Percentiles rank a stretch among this genome's conserved stretches.
phyloP scores from a whole-genome alignment of 2,797 vertebrate species.

The Pseudochromis fuscus region DNA sequence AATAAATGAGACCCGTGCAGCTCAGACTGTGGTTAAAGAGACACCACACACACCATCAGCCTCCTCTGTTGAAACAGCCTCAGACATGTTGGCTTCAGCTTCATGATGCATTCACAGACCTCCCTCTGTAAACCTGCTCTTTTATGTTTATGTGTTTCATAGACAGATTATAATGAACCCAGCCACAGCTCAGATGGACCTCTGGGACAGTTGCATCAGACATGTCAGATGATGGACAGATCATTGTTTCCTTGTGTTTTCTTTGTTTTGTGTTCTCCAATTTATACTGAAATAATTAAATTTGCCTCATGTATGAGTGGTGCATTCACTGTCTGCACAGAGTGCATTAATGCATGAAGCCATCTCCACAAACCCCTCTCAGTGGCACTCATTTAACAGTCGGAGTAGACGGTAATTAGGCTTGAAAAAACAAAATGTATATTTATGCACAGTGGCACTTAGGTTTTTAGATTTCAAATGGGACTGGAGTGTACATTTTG shows the following conservation, averaged over 20 bases:
- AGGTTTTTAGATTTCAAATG: conserved; percentile 24
- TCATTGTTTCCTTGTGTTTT: not conserved
- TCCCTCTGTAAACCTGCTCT: too few species aligned
- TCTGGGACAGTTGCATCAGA: not conserved
- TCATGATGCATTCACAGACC: too few species aligned
- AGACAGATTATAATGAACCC: not conserved
- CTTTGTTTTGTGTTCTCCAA: conserved; percentile 2
- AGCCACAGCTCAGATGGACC: not conserved
- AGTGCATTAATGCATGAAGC: conserved; percentile 12
- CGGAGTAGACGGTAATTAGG: conserved; percentile 31
- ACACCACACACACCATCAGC: too few species aligned
- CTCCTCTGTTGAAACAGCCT: too few species aligned
- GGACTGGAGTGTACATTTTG: conserved; percentile 26
- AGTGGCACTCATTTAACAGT: conserved; percentile 13
- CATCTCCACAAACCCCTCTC: not conserved
- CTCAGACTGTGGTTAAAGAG: too few species aligned
- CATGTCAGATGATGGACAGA: not conserved
- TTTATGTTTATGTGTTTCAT: too few species aligned
- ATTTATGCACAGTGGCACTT: not conserved
- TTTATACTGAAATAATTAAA: not conserved
- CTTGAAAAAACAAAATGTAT: not conserved
- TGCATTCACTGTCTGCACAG: conserved; percentile 5
- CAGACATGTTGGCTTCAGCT: too few species aligned
- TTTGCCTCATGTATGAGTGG: not conserved
- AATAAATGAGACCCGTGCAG: too few species aligned